These are phyloP conservation scores for Agriopis aurantiaria DNA, from an alignment of 2,888 invertebrate species.

Conservation along the genomic window DNA sequence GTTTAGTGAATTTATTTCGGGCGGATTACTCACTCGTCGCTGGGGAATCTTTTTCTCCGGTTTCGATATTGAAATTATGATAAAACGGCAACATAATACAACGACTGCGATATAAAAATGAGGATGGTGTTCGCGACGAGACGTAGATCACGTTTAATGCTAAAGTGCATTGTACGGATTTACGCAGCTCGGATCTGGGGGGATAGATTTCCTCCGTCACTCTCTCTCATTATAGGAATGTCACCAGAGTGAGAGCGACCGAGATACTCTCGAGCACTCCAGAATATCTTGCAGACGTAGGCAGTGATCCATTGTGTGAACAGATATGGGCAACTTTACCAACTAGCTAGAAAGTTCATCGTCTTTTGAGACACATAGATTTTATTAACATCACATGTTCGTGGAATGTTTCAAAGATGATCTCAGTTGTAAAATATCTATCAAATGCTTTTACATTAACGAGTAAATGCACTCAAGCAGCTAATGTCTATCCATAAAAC, in stretches of 20 bases:
- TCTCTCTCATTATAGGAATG: too few relatives aligned
- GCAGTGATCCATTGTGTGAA: slow-evolving; percentile 31
- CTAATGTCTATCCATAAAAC: slow-evolving; percentile 10
- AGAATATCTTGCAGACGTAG: slow-evolving; percentile 15
- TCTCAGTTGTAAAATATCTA: slow-evolving; percentile 18
- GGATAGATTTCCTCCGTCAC: too few relatives aligned
- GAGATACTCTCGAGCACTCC: too few relatives aligned
- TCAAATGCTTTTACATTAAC: slow-evolving; percentile 17
- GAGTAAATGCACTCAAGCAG: slow-evolving; percentile 14
- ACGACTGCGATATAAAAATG: slow-evolving; percentile 38
- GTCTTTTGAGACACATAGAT: slow-evolving; percentile 17
- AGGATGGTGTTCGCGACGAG: slow-evolving; percentile 34
- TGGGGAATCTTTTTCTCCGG: slow-evolving; percentile 40
- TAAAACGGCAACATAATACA: slow-evolving; percentile 44
- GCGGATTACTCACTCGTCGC: slow-evolving; percentile 39
- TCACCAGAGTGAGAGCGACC: too few relatives aligned
- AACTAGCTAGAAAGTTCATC: slow-evolving; percentile 27
- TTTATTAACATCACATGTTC: slow-evolving; percentile 24
- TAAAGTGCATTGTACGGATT: slow-evolving; percentile 48
- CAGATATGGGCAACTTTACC: slow-evolving; percentile 23
- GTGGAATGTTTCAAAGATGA: slow-evolving; percentile 23
- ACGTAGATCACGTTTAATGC: slow-evolving; percentile 32
- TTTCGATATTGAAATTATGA: slow-evolving; percentile 50
- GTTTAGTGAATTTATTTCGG: slow-evolving; percentile 41
- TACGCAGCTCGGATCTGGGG: slow-evolving; percentile 19